phyloP scores from a whole-genome alignment of 2,797 vertebrate species.

The Tiaroga cobitis region DNA sequence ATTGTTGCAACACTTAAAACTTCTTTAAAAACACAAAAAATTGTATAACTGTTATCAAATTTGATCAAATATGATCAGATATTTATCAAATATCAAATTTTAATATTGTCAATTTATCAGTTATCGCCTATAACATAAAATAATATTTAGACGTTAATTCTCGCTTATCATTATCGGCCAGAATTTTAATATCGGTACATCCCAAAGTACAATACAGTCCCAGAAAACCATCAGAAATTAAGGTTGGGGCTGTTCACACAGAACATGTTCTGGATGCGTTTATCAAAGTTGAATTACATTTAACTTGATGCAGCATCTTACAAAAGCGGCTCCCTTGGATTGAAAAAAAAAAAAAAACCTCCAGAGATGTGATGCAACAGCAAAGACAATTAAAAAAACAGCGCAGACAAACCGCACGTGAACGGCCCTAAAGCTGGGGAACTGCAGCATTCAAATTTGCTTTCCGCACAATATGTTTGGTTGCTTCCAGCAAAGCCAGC shows the following conservation, averaged over 20 bases:
- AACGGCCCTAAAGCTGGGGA: not conserved
- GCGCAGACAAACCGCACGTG: rapidly evolving
- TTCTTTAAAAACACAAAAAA: not conserved
- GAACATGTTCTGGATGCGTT: not conserved
- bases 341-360: not conserved
- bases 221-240: not conserved
- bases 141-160: not conserved
- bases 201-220: not conserved
- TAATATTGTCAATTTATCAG: not conserved
- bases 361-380: not conserved
- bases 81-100: not conserved
- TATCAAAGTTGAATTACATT: not conserved
- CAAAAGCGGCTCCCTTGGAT: not conserved
- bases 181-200: not conserved
- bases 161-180: not conserved
- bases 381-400: not conserved
- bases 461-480: not conserved
- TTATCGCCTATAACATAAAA: not conserved
- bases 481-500: not conserved
- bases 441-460: not conserved
- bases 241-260: not conserved
- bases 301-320: not conserved
- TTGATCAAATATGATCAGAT: not conserved
- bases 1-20: not conserved
- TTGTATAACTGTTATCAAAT: not conserved